Conservation (phyloP, 2,797 vertebrate species). For the Coluber constrictor region DNA sequence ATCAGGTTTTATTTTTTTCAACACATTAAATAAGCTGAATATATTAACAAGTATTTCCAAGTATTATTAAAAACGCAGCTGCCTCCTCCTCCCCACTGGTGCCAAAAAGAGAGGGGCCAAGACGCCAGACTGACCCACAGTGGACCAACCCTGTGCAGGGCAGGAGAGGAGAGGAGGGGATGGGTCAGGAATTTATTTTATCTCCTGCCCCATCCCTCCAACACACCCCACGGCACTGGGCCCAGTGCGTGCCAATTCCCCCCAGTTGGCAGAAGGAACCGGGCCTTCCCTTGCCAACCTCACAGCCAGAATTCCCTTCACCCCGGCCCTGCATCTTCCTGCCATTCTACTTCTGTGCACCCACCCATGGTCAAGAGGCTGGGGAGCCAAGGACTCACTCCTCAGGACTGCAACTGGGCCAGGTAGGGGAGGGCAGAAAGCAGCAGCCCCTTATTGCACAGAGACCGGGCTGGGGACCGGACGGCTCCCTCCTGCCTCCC, state of each 20-base stretch:
- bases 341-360: background rate
- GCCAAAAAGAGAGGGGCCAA: constrained; percentile 34
- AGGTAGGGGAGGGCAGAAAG: background rate
- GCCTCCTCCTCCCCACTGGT: constrained; percentile 37
- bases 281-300: background rate
- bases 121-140: background rate
- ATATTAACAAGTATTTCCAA: constrained; percentile 64
- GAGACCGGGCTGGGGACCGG: background rate
- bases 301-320: background rate
- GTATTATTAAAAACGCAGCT: constrained; percentile 50
- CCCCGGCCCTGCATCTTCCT: background rate
- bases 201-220: background rate
- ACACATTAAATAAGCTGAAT: constrained; percentile 69
- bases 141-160: background rate
- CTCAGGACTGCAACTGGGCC: background rate
- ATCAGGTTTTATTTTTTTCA: constrained; percentile 13
- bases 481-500: background rate
- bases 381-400: background rate
- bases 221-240: background rate
- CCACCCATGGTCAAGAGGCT: background rate
- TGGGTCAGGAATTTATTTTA: rapidly evolving
- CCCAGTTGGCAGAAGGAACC: background rate
- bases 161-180: background rate
- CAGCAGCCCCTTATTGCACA: background rate
- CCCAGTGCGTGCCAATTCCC: background rate